Evolutionary conservation across 1,140 invertebrate genomes (phyloP).

Genomic region (Drosophila cardini): DNA sequence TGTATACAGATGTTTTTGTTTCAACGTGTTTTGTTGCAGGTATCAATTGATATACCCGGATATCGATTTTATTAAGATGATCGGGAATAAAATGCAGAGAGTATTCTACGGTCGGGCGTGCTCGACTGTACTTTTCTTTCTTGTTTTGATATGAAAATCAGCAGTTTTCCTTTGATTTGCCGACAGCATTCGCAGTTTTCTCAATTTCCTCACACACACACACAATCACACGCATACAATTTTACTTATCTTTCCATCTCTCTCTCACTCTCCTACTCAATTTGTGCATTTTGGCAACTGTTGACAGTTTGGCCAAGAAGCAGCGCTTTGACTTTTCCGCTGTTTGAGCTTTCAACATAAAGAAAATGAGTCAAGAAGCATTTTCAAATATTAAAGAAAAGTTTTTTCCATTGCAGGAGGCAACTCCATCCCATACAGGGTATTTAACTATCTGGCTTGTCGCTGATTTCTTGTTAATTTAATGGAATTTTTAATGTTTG

Average conservation of each 20-base stretch:
- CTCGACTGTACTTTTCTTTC: too few species aligned
- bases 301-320: conserved; percentile 56
- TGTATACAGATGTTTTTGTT: too few species aligned
- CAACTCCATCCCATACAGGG: background rate
- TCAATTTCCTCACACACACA: background rate
- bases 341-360: conserved; percentile 34
- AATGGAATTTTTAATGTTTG: conserved; percentile 70
- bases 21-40: too few species aligned
- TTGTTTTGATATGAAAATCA: conserved; percentile 79
- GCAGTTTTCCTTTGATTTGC: conserved; percentile 73
- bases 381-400: conserved; percentile 11
- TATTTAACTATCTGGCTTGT: background rate
- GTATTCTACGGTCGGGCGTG: too few species aligned
- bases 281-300: conserved; percentile 59
- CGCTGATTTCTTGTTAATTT: conserved; percentile 45
- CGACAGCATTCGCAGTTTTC: conserved; percentile 19
- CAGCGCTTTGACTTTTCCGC: conserved; percentile 56
- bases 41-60: too few species aligned
- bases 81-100: too few species aligned
- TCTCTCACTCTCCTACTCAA: background rate
- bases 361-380: conserved; percentile 16
- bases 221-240: background rate
- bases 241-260: too few species aligned
- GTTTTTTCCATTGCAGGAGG: conserved; percentile 3
- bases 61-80: too few species aligned